Evolutionary conservation across 2,888 invertebrate species (phyloP).

Genomic region (Adelognathus sp.): DNA sequence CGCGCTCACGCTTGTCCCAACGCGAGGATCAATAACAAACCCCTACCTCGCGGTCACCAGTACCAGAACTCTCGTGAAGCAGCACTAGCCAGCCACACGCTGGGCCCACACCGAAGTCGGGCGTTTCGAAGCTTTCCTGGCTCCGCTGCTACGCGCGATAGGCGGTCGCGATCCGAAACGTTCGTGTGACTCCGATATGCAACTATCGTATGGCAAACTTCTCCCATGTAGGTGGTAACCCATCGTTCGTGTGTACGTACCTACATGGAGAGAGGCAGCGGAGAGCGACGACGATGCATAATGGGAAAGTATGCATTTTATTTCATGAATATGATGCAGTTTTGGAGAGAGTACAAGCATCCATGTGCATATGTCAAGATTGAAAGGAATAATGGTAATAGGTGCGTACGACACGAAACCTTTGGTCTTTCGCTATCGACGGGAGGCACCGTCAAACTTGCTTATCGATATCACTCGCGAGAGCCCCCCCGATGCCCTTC

Average conservation of each 20-base stretch:
- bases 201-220: no score
- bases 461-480: constrained; percentile 43
- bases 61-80: neutral
- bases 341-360: no score
- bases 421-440: constrained; percentile 39
- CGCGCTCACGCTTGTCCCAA: constrained; percentile 38
- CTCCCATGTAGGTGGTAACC: no score
- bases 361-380: no score
- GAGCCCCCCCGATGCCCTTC: neutral
- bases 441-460: constrained; percentile 16
- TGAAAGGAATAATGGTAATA: neutral
- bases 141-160: no score
- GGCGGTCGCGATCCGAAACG: constrained; percentile 10
- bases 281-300: neutral
- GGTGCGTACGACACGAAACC: neutral
- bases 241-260: neutral
- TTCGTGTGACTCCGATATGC: neutral
- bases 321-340: no score
- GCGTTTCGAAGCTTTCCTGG: no score
- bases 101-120: neutral
- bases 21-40: constrained; percentile 73
- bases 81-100: neutral
- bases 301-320: no score
- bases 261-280: neutral
- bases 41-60: constrained; percentile 32